Evolutionary conservation across 2,888 invertebrate species (phyloP), one percentile per base, ranked within the genome.

Genomic region (Arctia plantaginis): DNA sequence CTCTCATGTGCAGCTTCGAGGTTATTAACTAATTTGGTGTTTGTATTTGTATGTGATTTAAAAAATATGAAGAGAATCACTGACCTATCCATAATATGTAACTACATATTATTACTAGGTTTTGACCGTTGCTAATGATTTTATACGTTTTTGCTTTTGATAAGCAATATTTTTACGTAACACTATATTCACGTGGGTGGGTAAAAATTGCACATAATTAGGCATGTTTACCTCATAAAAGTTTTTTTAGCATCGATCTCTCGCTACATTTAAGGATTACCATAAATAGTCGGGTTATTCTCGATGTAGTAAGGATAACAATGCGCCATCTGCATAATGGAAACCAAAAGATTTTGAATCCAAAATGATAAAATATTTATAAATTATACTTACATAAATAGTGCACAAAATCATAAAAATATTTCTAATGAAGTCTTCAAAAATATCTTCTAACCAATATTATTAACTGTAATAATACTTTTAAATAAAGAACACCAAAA

Each of bases 391-490:
- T 27, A 89, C 89, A 80, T 86, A 41, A 70, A 23, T 86, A 77
- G 41, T 75, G 77, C 83, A 76, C 76, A 78, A 79, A 88, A 87
- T 86, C 82, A 51, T 75, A 77, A 82, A 82, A 79, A 77, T 81
- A 74, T 78, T 66, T 76, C 55, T 71, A 73, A 79, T 27, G 20
- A 27, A 69, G 27, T 59, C 59, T 30, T 68, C 51, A 55, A 39
- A 27, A n/a, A 59, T 15, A 20, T 41, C 2, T 39, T 23, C 23
- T 62, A 70, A 62, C 30, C 23, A 70, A 70, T 62, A 44, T 41
- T 41, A 59, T 30, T 62, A 62, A 70, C 18, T 12, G 12, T 44
- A 70, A 62, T 62, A 70, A 20, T 69, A 35, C 30, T 55, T 47
- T 67, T 47, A 33, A 33, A 30, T 67, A 47, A 30, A 59, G 30